Percentiles rank a stretch among this genome's conserved stretches.
These are phyloP conservation scores for Parazoanthus darwini DNA, from an alignment of 92 coral and sea anemone species.

Conservation along the genomic window DNA sequence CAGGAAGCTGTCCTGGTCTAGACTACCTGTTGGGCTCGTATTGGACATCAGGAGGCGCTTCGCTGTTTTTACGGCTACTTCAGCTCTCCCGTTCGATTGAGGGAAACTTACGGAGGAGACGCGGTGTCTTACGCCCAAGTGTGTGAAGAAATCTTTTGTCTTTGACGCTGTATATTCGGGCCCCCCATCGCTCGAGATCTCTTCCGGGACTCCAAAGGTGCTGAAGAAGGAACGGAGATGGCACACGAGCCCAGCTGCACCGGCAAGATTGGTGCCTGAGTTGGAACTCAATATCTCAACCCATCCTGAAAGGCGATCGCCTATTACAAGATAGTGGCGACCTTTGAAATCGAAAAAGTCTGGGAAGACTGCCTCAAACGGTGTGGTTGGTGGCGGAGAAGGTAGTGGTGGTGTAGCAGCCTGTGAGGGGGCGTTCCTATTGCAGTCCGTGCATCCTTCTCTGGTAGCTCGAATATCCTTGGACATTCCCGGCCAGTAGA, in stretches of 20 bases:
- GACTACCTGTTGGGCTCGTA: constrained; percentile 26
- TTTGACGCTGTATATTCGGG: constrained; percentile 60
- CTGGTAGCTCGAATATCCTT: constrained; percentile 40
- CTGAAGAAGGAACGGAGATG: constrained; percentile 65
- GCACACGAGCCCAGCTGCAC: constrained; percentile 61
- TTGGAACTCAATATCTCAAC: constrained; percentile 61
- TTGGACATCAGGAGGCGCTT: constrained; percentile 61
- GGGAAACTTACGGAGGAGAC: constrained; percentile 60
- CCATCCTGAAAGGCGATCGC: constrained; percentile 67
- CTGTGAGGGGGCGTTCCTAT: constrained; percentile 53
- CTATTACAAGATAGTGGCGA: constrained; percentile 53
- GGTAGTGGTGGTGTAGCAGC: constrained; percentile 53
- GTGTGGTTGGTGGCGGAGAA: constrained; percentile 50
- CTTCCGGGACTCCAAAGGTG: constrained; percentile 69
- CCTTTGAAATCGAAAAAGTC: constrained; percentile 61
- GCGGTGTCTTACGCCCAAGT: constrained; percentile 63
- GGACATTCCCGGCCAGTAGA: constrained; percentile 57
- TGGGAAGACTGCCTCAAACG: constrained; percentile 52
- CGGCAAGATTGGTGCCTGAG: constrained; percentile 61
- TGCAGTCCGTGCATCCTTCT: constrained; percentile 52
- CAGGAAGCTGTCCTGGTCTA: not conserved
- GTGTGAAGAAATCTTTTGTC: constrained; percentile 52
- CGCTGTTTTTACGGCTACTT: constrained; percentile 58
- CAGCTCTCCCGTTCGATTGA: constrained; percentile 64
- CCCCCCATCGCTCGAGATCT: constrained; percentile 64